Base-by-base conservation (phyloP, 1,140 invertebrate genomes). In the Lanistes nyassanus region DNA sequence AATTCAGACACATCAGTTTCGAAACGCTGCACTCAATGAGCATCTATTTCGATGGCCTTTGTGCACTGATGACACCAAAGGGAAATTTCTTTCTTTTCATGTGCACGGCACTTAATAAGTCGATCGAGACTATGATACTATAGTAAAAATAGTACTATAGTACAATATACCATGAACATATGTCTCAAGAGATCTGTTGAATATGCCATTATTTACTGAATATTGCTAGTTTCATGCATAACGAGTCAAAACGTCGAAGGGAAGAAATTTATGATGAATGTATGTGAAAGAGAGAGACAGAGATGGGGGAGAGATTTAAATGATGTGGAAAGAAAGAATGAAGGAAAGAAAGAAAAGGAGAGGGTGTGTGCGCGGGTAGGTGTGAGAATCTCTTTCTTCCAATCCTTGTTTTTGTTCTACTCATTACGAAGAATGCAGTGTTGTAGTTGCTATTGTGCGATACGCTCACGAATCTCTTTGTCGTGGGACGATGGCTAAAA, bases 121-220 rank as follows among this genome's bases (percentile, higher is more conserved):
- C 29, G 42, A 26, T 19, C 36, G n/a, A 42, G 29, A 19, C 26
- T 64, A 11, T 34, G 34, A 13, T 47, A 55, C 23, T 19, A 23
- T 11, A n/a, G 29, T 7, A 29, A 21, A 7, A n/a, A 55, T 71
- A 51, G 16, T n/a, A n/a, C n/a, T n/a, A 53, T 53, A 23, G 23
- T 16, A 37, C 39, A 71, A 16, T 58, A 77, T 68, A 75, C 66
- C 71, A 37, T 62, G 71, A 75, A 3, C 37, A 2, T 55, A n/a
- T 21, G 19, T 16, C 19, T 55, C 19, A 55, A 21, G 53, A 55
- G 53, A n/a, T n/a, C 13, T 55, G 53, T 16, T 55, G 53, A 55
- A 16, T 13, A 55, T 55, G 53, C 13, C n/a, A n/a, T 16, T 55
- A n/a, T 16, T 55, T 13, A 55, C n/a, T 13, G n/a, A 16, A n/a